These are phyloP conservation scores for Drosophila algonquin DNA, from an alignment of 2,888 invertebrate species.

Conservation along the genomic window DNA sequence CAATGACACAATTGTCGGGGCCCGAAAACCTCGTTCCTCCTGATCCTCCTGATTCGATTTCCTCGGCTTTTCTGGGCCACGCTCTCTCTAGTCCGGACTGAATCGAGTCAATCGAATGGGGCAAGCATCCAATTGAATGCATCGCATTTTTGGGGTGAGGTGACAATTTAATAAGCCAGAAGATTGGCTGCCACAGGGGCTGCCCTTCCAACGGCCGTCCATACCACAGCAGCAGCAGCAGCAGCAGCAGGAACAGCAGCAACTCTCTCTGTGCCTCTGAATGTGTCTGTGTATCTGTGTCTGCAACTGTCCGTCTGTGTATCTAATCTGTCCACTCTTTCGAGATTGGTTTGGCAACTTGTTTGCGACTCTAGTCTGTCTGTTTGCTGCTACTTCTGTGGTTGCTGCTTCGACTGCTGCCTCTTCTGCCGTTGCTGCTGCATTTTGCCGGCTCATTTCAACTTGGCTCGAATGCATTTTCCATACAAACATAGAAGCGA, in stretches of 20 bases:
- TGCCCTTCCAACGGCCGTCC: conserved; percentile 53
- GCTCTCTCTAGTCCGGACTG: conserved; percentile 1
- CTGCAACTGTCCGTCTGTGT: conserved; percentile 8
- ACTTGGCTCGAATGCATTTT: conserved; percentile 76
- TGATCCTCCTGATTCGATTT: conserved; percentile 31
- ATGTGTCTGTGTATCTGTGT: not conserved
- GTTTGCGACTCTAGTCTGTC: conserved; percentile 52
- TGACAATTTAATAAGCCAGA: conserved; percentile 68
- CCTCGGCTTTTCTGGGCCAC: conserved; percentile 34
- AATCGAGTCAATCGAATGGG: conserved; percentile 40
- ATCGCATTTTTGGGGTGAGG: conserved; percentile 42
- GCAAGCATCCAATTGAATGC: conserved; percentile 29
- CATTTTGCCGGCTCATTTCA: conserved; percentile 78
- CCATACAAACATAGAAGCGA: conserved; percentile 60
- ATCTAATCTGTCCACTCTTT: conserved; percentile 2
- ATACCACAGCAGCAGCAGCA: not conserved
- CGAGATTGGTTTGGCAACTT: conserved; percentile 50
- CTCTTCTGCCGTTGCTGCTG: conserved; percentile 54
- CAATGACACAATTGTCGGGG: conserved; percentile 55
- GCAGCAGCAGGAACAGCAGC: not conserved
- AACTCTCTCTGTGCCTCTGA: not conserved
- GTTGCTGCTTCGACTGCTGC: conserved; percentile 15
- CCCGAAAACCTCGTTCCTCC: conserved; percentile 26
- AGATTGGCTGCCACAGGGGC: conserved; percentile 53
- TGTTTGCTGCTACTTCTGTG: conserved; percentile 52